phyloP scores from a whole-genome alignment of 2,797 vertebrate genomes.

The Anabacerthia variegaticeps region DNA sequence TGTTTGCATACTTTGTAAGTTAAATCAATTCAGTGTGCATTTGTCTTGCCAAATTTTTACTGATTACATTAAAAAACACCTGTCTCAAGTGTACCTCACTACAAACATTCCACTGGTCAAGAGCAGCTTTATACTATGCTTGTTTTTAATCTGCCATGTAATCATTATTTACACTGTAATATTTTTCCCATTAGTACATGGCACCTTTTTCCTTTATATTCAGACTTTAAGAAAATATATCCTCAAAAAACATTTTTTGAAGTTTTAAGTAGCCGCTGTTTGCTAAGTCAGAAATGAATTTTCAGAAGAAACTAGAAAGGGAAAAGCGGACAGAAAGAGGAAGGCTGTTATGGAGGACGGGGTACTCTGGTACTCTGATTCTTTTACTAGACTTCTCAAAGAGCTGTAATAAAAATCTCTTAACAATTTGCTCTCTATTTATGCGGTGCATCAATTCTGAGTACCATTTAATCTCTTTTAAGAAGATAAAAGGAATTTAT shows the following conservation, averaged over 20 bases:
- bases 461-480: background rate
- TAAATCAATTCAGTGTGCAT: background rate
- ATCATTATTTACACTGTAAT: background rate
- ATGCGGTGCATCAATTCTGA: background rate
- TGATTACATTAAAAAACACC: background rate
- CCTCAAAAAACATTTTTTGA: background rate
- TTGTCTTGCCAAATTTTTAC: slow-evolving; percentile 1
- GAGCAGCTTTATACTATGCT: background rate
- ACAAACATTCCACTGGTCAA: background rate
- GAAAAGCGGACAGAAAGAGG: background rate
- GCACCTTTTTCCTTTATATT: background rate
- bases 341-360: background rate
- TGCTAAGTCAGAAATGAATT: background rate
- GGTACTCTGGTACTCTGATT: background rate
- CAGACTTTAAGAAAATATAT: background rate
- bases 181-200: background rate
- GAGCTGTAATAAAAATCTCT: background rate
- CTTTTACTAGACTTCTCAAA: background rate
- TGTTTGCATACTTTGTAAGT: background rate
- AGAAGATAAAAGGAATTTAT: background rate
- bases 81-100: background rate
- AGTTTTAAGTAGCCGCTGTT: background rate
- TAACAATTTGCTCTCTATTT: background rate
- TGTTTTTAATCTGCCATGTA: background rate
- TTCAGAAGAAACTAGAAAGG: background rate